A percentile compares a stretch with the other conserved stretches of the same genome.
Conservation (phyloP, 2,888 invertebrate species). For the Atrina japonica region DNA sequence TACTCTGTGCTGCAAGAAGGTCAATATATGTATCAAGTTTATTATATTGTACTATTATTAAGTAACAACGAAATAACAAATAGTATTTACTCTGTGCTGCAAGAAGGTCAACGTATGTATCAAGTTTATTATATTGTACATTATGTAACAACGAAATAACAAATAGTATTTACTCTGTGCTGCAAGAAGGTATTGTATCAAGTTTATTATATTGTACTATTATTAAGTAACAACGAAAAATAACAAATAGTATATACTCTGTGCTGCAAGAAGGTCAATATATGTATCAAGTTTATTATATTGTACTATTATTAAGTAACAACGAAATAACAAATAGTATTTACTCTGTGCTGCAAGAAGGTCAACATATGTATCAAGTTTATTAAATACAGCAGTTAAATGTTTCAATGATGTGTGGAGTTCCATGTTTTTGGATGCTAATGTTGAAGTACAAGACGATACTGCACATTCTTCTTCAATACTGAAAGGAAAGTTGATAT, state of each 20-base stretch:
- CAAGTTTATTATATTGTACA: no score
- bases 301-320: no score
- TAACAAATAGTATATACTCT: slow-evolving; percentile 68
- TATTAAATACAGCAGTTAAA: slow-evolving; percentile 72
- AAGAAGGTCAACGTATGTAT: no score
- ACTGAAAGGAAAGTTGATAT: slow-evolving; percentile 70
- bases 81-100: no score
- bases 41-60: no score
- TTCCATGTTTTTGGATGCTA: slow-evolving; percentile 77
- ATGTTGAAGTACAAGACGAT: slow-evolving; percentile 75
- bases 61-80: no score
- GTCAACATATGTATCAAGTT: slow-evolving; percentile 71
- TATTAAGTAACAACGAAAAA: no score
- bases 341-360: slow-evolving; percentile 76
- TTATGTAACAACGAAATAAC: no score
- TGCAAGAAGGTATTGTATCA: slow-evolving; percentile 72
- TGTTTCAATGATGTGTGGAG: slow-evolving; percentile 70
- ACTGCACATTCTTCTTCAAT: slow-evolving; percentile 78
- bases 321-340: slow-evolving; percentile 22
- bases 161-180: slow-evolving; percentile 71
- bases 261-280: slow-evolving; percentile 69
- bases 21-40: no score
- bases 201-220: no score
- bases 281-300: slow-evolving; percentile 74
- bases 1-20: no score